Base-by-base conservation (phyloP, 2,113 vertebrate genomes). In the Heterochromis multidens region DNA sequence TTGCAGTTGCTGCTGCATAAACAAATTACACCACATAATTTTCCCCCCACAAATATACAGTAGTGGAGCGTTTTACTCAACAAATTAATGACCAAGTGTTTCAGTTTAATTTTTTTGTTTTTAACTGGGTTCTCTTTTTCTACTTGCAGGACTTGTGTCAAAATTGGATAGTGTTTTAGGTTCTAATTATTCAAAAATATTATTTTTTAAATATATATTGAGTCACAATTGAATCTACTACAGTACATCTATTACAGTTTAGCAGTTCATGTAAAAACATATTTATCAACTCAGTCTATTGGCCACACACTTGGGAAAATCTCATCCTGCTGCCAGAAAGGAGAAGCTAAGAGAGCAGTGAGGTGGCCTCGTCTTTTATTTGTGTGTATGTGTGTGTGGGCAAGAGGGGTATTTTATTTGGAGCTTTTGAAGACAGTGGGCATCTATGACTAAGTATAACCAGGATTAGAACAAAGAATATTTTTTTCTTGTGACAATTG, bases 251-350 rank as follows among this genome's bases (percentile, higher is more conserved):
- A 49, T 72, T 49, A 4, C 49, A 33, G n/a, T 61, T 40, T 33
- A 83, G 37, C 46, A 31, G 37, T 46, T 33, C 33, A 82, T 19
- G 60, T 27, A 19, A 43, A 74, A 60, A 25, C 43, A 33, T 79
- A 62, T 60, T 65, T 46, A 80, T 77, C 46, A 80, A 67, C 40
- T 29, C 31, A 43, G 67, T 46, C 33, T 40, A 25, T 46, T 80
- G 61, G 56, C 27, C 46, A 40, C 61, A 61, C 29, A 58, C 37
- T 70, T 77, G 31, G 40, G 40, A 87, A 85, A 76, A 80, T 14
- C 79, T 88, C 54, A 81, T 78, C 72, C 57, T 85, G 79, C 49
- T 7, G 82, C 60, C 40, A 88, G 33, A 85, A 62, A 79, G 57
- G 12, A 88, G 87, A 58, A 88, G 43, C 87, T 57, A 61, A 79